Base-by-base conservation (phyloP, 37 sponge, comb jelly and placozoan species). In the Petrosia ficiformis region DNA sequence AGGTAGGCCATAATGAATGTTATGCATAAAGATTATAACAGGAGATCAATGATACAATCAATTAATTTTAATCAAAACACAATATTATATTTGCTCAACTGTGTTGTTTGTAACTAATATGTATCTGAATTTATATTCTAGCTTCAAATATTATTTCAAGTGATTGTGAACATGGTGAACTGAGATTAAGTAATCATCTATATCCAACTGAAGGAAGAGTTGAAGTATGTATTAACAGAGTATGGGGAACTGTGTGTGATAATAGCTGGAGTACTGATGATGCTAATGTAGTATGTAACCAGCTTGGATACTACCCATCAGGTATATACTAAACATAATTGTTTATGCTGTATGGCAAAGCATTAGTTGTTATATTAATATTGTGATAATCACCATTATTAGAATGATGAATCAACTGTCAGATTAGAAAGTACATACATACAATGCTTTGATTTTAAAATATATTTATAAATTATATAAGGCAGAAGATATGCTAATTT, bases 181-280 rank as follows among this genome's bases (percentile, higher is more conserved):
- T 68, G 5, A 37, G 70, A 41, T 21, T 68, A 41, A 40, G 28
- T 4, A 40, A 68, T 40, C 39, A 40, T 40, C 70, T 5, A 16
- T 24, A 16, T 6, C 37, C 34, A 37, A 21, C 31, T 33, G 43
- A 37, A 30, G 70, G 70, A 22, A 14, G 70, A 6, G 70, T 68
- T 41, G 70, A 68, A 30, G 70, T 68, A 21, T 40, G 70, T 40
- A 21, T 41, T 4, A 30, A 68, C 24, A 40, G 70, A 37, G 42
- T 16, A 11, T 68, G 70, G 70, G 70, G 70, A 10, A 68, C 38
- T 21, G 70, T 68, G 11, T 68, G 70, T 68, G 70, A 68, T 30
- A 40, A 68, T 30, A 10, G 19, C 39, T 68, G 70, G 70, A 22
- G 37, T 16, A 14, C 21, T 10, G 39, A 14, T 28, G 31, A 14